Conservation (phyloP, 2,888 invertebrate genomes). For the Leucophenga maculata region DNA sequence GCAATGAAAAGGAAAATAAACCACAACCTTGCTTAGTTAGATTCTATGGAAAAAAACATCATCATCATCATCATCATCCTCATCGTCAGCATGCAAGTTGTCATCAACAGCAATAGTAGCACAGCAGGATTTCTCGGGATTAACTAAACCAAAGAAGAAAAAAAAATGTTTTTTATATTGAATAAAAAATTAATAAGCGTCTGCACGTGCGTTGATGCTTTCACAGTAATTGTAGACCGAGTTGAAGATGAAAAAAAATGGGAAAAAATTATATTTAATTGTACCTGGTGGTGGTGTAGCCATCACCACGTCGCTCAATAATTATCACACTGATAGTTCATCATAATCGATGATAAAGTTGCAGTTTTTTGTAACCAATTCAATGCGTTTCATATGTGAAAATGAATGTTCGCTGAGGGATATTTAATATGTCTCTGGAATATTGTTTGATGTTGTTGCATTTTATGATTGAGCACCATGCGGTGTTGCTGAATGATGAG, state of each 20-base stretch:
- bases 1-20: too few species aligned
- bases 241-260: background rate
- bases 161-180: background rate
- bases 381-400: too few species aligned
- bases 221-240: background rate
- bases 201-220: background rate
- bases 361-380: too few species aligned
- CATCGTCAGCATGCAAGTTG: background rate
- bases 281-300: background rate
- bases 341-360: too few species aligned
- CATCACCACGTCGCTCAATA: background rate
- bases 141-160: conserved; percentile 3
- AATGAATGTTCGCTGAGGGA: too few species aligned
- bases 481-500: background rate
- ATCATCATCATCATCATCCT: background rate
- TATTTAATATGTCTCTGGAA: too few species aligned
- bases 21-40: background rate
- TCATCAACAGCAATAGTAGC: background rate
- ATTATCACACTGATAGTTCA: background rate
- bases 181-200: background rate
- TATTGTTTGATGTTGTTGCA: too few species aligned
- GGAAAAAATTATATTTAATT: background rate
- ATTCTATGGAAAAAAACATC: background rate
- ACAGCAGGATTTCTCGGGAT: conserved; percentile 3
- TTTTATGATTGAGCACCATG: conserved; percentile 5